Percentiles rank a stretch among this genome's conserved stretches.
phyloP scores from a whole-genome alignment of 2,113 vertebrate species.

The Burhinus oedicnemus region DNA sequence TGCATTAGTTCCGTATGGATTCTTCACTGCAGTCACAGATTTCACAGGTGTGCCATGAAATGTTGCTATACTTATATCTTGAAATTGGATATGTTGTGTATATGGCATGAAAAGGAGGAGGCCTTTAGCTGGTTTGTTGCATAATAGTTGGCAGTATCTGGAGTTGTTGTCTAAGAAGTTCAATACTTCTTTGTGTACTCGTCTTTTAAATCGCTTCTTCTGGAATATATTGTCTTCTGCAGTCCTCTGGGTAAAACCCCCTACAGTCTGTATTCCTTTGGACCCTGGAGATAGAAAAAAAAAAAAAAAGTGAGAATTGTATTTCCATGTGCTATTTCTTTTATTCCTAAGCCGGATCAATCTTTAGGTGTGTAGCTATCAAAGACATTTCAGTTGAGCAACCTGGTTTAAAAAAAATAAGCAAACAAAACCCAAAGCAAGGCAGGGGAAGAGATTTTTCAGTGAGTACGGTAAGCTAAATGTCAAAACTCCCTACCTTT shows the following conservation, averaged over 20 bases:
- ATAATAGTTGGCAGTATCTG: background rate
- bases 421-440: background rate
- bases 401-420: background rate
- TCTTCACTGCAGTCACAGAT: background rate
- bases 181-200: background rate
- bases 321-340: background rate
- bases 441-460: background rate
- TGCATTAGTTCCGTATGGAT: background rate
- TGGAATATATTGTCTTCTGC: background rate
- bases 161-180: background rate
- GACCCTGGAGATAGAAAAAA: background rate
- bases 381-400: background rate
- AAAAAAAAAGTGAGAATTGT: background rate
- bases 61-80: background rate
- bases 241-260: background rate
- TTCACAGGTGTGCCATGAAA: background rate
- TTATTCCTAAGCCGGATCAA: background rate
- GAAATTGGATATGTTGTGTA: background rate
- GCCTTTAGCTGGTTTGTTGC: background rate
- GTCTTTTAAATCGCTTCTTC: background rate
- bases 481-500: background rate
- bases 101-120: background rate
- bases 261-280: background rate
- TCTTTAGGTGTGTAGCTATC: background rate
- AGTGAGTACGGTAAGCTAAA: background rate